phyloP scores from a whole-genome alignment of 2,113 vertebrate genomes.

The Cacatua alba region DNA sequence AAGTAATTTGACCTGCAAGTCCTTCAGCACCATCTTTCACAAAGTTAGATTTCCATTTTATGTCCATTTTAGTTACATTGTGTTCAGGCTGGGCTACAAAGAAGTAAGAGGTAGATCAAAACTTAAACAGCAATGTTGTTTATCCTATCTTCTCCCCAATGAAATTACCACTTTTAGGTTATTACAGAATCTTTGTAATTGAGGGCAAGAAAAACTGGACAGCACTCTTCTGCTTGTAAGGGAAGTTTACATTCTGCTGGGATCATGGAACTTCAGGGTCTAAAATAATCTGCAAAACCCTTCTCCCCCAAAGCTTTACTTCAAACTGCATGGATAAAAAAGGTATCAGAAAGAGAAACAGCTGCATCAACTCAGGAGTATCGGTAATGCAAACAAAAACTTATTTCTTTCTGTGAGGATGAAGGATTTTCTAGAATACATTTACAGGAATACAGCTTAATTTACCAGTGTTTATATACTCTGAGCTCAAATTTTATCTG shows the following conservation, averaged over 20 bases:
- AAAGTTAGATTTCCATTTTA: neutral
- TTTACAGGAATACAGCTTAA: neutral
- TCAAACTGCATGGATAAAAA: neutral
- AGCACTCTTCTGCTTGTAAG: neutral
- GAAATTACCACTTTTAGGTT: rapidly evolving
- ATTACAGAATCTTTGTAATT: neutral
- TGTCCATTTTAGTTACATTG: neutral
- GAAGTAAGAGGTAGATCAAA: neutral
- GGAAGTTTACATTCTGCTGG: neutral
- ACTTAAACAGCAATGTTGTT: neutral
- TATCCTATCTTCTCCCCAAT: neutral
- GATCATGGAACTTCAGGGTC: neutral
- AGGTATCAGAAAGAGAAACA: slow-evolving; percentile 7
- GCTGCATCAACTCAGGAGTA: slow-evolving; percentile 17
- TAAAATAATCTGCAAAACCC: neutral
- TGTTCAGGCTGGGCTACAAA: neutral
- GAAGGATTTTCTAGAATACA: slow-evolving; percentile 11
- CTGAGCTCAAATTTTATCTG: neutral
- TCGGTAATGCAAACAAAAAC: neutral
- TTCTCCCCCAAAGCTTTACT: neutral
- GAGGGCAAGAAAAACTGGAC: neutral
- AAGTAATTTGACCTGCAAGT: neutral
- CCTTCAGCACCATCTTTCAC: neutral
- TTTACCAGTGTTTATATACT: neutral
- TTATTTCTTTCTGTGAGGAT: neutral